These are phyloP conservation scores for Rhea americana DNA, from an alignment of 2,113 vertebrate genomes.

Conservation along the genomic window DNA sequence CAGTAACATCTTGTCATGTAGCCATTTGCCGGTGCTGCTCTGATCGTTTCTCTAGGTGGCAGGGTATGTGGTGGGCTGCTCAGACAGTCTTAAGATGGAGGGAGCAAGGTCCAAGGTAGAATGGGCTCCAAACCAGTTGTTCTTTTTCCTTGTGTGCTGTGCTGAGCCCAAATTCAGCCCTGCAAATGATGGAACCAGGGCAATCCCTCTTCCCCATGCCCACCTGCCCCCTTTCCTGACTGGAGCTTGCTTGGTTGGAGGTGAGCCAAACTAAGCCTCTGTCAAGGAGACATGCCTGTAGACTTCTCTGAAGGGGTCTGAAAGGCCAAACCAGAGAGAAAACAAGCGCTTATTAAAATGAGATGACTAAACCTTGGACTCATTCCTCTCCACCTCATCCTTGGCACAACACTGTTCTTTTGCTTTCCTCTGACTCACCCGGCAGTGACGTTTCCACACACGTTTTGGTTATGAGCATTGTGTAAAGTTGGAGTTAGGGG, in stretches of 20 bases:
- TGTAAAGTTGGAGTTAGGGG: not conserved
- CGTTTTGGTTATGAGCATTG: not conserved
- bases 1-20: not conserved
- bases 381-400: not conserved
- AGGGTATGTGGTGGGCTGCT: not conserved
- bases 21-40: not conserved
- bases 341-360: not conserved
- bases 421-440: not conserved
- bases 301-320: not conserved
- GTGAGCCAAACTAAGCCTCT: not conserved
- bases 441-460: fast-evolving
- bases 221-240: not conserved
- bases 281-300: not conserved
- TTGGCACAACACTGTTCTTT: not conserved
- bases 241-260: not conserved
- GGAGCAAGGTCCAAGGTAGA: not conserved
- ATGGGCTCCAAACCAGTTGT: not conserved
- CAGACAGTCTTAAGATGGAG: not conserved
- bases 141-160: fast-evolving
- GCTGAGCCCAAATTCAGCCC: not conserved
- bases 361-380: not conserved
- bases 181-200: not conserved
- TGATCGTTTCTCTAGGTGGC: not conserved
- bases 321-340: not conserved
- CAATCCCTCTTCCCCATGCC: not conserved